Base-by-base conservation (phyloP, 1,140 invertebrate species). In the Diuraphis noxia region DNA sequence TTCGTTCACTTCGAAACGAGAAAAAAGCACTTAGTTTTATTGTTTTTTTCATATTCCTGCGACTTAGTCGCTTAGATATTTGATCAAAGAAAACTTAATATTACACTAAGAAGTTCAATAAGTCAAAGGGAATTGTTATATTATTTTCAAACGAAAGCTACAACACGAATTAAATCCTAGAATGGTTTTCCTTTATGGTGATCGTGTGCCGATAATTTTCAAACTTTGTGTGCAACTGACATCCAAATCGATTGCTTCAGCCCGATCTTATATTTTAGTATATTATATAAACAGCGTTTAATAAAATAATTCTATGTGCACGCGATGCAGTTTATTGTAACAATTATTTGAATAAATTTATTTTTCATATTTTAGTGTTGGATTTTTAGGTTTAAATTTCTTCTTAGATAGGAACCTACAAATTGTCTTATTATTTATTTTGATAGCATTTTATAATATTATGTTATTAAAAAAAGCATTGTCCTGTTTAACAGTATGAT, bases 71-170 rank as follows among this genome's bases (percentile, higher is more conserved):
- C 56, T 72, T 72, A 30, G 30, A 40, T 88, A 88, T 30, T 56
- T 40, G 5, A 41, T 13, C 36, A 63, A 19, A 19, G 30, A 88
- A 88, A 88, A 88, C 23, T 52, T 56, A 88, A 41, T 86, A 88
- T 63, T 63, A 40, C 25, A 36, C 23, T 63, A 88, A 63, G 25
- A 88, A 88, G 52, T 88, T 88, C 49, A 88, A 88, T 88, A 88
- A 88, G n/a, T 88, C 36, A 88, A 88, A 40, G 21, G 10, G 10
- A 6, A 63, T 87, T 36, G 86, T 88, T 88, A 63, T 10, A 56
- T 10, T 40, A 52, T 88, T 56, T 88, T 63, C 85, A 63, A 88
- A 88, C 49, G 63, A 88, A n/a, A 88, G 49, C 10, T 63, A 63
- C 36, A 88, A 40, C 19, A 88, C 40, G 25, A 88, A 88, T 63